These are phyloP conservation scores for Erebia epiphron DNA, from an alignment of 2,888 invertebrate genomes.

Conservation along the genomic window DNA sequence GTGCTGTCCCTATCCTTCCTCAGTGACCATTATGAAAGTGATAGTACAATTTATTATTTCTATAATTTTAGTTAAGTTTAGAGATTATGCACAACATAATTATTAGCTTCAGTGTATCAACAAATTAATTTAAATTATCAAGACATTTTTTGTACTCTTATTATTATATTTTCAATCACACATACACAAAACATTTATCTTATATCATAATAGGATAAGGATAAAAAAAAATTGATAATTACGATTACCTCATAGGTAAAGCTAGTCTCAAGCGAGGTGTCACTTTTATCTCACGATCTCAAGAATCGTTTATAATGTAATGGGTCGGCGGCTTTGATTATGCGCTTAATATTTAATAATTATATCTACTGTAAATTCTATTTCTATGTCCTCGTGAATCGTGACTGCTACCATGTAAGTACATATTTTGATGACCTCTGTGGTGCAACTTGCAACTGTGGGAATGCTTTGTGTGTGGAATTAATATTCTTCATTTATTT, in stretches of 20 bases:
- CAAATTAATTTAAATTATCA: no score
- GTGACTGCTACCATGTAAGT: not conserved
- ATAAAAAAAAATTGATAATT: constrained; percentile 18
- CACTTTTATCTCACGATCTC: constrained; percentile 26
- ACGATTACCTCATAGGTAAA: constrained; percentile 20
- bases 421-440: not conserved
- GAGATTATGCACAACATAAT: no score
- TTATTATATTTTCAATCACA: not conserved
- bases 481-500: not conserved
- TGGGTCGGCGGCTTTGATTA: constrained; percentile 23
- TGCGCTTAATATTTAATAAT: constrained; percentile 13
- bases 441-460: not conserved
- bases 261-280: constrained; percentile 17
- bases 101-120: no score
- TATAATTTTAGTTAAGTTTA: no score
- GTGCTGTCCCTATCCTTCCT: no score
- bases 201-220: constrained; percentile 6
- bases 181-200: not conserved
- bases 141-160: no score
- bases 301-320: constrained; percentile 21
- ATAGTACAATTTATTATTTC: no score
- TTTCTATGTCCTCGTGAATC: not conserved
- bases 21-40: no score
- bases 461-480: not conserved
- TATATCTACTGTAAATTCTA: constrained; percentile 13